Evolutionary conservation across 2,888 invertebrate species (phyloP).

Genomic region (Archips xylosteana): DNA sequence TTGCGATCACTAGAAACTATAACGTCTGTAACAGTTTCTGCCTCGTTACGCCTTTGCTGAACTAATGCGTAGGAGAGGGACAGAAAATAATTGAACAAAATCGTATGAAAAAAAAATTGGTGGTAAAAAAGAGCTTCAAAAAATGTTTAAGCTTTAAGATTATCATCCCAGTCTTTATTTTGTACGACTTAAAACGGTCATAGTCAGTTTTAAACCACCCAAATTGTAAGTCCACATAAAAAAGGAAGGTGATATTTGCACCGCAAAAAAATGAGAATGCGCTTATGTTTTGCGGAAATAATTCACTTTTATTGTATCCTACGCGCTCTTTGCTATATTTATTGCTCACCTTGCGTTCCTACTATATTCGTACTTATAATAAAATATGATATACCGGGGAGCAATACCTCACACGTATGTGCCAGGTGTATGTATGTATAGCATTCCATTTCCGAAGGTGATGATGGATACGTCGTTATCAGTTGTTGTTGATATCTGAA

Average conservation of each 20-base stretch:
- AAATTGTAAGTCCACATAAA: constrained; percentile 10
- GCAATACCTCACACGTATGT: constrained; percentile 54
- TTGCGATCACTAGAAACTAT: constrained; percentile 40
- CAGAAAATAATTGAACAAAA: constrained; percentile 4
- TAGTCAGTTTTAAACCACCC: not conserved
- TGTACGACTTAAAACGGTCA: no score
- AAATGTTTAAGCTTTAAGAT: no score
- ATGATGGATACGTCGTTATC: constrained; percentile 34
- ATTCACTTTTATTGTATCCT: constrained; percentile 84
- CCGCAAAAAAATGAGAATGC: constrained; percentile 63
- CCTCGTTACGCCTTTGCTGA: not conserved
- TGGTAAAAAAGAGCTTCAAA: not conserved
- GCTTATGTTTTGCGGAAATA: constrained; percentile 79
- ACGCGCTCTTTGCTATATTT: constrained; percentile 82
- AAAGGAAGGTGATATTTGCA: constrained; percentile 37
- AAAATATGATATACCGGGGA: constrained; percentile 76
- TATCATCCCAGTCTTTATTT: not conserved
- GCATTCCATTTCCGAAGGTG: constrained; percentile 36
- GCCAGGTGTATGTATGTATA: constrained; percentile 10
- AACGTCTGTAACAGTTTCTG: not conserved
- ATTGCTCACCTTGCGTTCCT: constrained; percentile 78
- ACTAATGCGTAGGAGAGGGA: constrained; percentile 36
- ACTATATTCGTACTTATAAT: constrained; percentile 65
- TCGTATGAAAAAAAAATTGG: not conserved
- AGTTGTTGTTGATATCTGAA: constrained; percentile 37